Evolutionary conservation across 2,797 vertebrate genomes (phyloP), one percentile per base, ranked within the genome.

Genomic region (Girardinus metallicus): DNA sequence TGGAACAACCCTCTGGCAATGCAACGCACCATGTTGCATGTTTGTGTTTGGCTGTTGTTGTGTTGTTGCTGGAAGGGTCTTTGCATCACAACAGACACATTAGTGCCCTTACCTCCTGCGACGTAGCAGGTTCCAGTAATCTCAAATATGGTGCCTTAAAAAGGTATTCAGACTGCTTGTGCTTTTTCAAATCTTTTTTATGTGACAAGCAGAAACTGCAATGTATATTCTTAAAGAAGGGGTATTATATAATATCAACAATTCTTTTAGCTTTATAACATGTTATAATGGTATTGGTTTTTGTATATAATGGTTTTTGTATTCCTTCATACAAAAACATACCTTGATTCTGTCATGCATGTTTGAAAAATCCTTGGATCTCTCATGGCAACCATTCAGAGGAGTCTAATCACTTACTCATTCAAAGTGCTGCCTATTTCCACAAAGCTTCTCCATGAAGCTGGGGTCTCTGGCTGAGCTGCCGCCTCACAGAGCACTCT

Each of bases 1-100:
- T 78, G 78, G 55, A 36, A 64, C 55, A 81, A 73, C 82, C 85
- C 83, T 75, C 34, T 7, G 75, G 88, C 84, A 75, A 36, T 60
- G 72, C 78, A 66, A 39, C 53, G 21, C 53, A 53, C 73, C 64
- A 9, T 70, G 29, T 46, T 76, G 80, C 71, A 73, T 72, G 49
- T 11, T 66, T 23, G n/a, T 6, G 66, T n/a, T 60, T 76, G 62
- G n/a, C 64, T 81, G 75, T 87, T 81, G 75, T 87, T 78, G 72
- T 75, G 62, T 74, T 81, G 77, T 62, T 74, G 81, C 83, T 79
- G 10, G 57, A 84, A 62, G 41, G 60, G 29, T 77, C 29, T 78
- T 46, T 79, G 62, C 31, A 9, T 80, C 39, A 64, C 47, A 85
- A 64, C 34, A 70, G 73, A 78, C 60, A 75, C 72, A 57, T 77